phyloP scores from a whole-genome alignment of 2,113 vertebrate genomes.

The Apteryx owenii region DNA sequence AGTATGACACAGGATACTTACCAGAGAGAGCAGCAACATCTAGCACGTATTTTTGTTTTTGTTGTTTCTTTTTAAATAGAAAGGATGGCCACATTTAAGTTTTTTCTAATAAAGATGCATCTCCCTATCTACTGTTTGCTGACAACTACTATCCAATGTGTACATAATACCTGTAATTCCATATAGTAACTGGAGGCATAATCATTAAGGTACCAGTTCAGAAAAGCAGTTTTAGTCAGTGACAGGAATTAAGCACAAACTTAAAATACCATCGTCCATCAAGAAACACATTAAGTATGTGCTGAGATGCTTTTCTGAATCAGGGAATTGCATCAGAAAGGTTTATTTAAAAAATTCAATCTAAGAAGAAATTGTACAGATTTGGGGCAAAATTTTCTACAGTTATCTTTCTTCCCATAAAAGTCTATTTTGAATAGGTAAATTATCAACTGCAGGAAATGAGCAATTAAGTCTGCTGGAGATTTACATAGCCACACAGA shows the following conservation, averaged over 20 bases:
- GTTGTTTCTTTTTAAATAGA: background rate
- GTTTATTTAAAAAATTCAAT: background rate
- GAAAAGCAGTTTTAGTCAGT: slow-evolving; percentile 40
- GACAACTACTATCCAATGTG: background rate
- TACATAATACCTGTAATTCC: background rate
- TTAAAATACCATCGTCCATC: background rate
- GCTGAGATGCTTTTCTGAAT: slow-evolving; percentile 25
- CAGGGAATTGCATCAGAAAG: background rate
- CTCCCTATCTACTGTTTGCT: background rate
- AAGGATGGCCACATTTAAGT: background rate
- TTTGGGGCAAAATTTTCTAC: background rate
- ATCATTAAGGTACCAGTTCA: slow-evolving; percentile 45
- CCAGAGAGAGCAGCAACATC: background rate
- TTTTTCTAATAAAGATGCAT: background rate
- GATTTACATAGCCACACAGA: background rate
- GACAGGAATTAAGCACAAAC: background rate
- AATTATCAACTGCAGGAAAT: background rate
- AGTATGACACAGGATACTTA: background rate
- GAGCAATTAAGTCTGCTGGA: background rate
- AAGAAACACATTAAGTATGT: background rate
- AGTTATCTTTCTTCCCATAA: background rate
- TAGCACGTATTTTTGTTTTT: background rate
- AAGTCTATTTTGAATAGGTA: background rate
- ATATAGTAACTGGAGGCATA: background rate
- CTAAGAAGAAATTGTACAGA: background rate